Evolutionary conservation across 2,797 vertebrate genomes (phyloP), one percentile per base, ranked within the genome.

Genomic region (Mionectes olivaceus): DNA sequence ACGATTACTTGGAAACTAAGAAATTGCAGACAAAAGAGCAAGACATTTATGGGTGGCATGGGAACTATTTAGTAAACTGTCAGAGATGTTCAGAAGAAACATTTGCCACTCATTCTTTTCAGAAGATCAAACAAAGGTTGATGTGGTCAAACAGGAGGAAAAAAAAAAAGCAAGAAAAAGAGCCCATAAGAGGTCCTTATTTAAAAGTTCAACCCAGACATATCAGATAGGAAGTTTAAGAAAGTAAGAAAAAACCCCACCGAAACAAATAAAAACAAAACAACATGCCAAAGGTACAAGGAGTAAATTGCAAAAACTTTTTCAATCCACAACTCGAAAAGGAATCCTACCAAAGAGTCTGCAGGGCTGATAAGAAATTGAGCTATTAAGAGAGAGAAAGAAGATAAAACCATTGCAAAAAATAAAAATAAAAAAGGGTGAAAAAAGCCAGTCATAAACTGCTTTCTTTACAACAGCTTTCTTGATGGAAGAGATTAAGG

Each of bases 401-500:
- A 84, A 73, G 53, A 86, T 69, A 94, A 94, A 94, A 81, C 7
- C 24, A 15, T 47, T 37, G 39, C 7, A 74, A 77, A 77, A 93
- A 46, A 30, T 13, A 21, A 27, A 33, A 30, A 19, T 37, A 28
- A n/a, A 83, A 9, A 41, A 57, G 1, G 8, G 15, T 8, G 3
- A 30, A 74, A 60, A 57, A 53, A 25, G 35, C n/a, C 37, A 73
- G 13, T 35, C 32, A 37, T 65, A 83, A 39, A 75, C 61, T 88
- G 23, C 50, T 86, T 69, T 78, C 43, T 81, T 85, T 86, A 79
- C 83, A 79, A 81, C 39, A 61, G 30, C n/a, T 83, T 91, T 90
- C 57, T 69, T 73, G 85, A 94, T 83, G 65, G 79, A 75, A 91
- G n/a, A 91, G 83, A 91, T 93, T 86, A 91, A 81, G 67, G 43